Evolutionary conservation across 2,888 invertebrate species (phyloP), one percentile per base, ranked within the genome.

Genomic region (Erynnis tages): DNA sequence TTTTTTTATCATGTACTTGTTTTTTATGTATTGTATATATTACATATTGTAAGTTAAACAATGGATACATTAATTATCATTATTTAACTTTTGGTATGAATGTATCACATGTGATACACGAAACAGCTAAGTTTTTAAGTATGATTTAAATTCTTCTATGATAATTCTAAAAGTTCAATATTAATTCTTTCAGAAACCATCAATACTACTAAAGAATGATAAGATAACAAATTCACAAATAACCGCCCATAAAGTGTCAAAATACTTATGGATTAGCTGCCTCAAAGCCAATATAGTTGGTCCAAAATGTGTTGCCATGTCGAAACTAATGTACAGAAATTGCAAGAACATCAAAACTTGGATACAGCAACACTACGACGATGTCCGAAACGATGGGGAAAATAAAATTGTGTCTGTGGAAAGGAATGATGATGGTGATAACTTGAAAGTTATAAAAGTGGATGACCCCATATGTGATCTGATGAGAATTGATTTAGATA

Each of bases 271-370:
- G 69, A 60, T 65, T 0, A 75, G 82, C 45, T 78, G 75, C 19
- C 64, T 88, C 0, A 85, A 79, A 69, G 82, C 87, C 0, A 86
- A 86, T 53, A 79, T 84, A 1, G 66, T 80, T 0, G 87, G 78
- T 0, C 72, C 79, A 0, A 88, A 89, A 69, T 86, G 87, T 63
- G 63, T 69, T 41, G 78, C 81, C 35, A 63, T 87, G 53, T 69
- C 82, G 3, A 87, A 84, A 67, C 55, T 75, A 29, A 76, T 80
- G 64, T 74, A 71, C 55, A 70, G 75, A 29, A 65, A 63, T 4
- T 73, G 78, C 59, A 84, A 74, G 65, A 79, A 76, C 55, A 58
- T 82, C 2, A 71, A 72, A 16, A 65, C 62, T 46, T 88, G 83
- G 81, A 75, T 88, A 59, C 67, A 83, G 58, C 76, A 83, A 66